Conservation (phyloP, 1,140 invertebrate genomes). For the Gryon sp. region DNA sequence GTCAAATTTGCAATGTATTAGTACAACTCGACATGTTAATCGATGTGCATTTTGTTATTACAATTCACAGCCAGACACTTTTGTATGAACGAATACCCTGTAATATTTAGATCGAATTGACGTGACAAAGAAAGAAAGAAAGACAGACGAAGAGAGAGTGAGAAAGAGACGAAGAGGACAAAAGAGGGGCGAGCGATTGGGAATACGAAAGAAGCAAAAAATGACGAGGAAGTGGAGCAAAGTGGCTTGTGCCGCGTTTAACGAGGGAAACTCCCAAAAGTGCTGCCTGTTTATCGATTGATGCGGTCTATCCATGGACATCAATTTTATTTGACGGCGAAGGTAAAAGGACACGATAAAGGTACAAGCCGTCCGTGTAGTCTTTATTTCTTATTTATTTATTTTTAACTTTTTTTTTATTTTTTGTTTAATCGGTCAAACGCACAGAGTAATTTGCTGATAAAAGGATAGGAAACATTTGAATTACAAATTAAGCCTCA, state of each 20-base stretch:
- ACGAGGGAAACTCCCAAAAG: slow-evolving; percentile 71
- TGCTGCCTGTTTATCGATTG: slow-evolving; percentile 68
- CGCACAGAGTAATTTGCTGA: no score
- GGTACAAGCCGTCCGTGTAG: background rate
- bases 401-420: slow-evolving; percentile 5
- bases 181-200: background rate
- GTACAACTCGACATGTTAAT: slow-evolving; percentile 28
- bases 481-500: no score
- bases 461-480: no score
- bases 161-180: background rate
- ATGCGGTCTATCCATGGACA: slow-evolving; percentile 64
- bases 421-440: no score
- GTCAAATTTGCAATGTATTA: slow-evolving; percentile 38
- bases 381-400: slow-evolving; percentile 20
- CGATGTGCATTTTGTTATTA: slow-evolving; percentile 4
- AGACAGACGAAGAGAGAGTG: no score
- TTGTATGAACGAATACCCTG: slow-evolving; percentile 40
- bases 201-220: slow-evolving; percentile 32
- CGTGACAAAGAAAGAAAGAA: slow-evolving; percentile 12
- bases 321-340: slow-evolving; percentile 66
- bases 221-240: slow-evolving; percentile 60
- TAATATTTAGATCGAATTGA: slow-evolving; percentile 48
- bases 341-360: slow-evolving; percentile 37
- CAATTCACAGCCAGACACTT: slow-evolving; percentile 11
- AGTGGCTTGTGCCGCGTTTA: slow-evolving; percentile 69